phyloP scores from a whole-genome alignment of 2,113 vertebrate species.

The Halcyon malimbica region DNA sequence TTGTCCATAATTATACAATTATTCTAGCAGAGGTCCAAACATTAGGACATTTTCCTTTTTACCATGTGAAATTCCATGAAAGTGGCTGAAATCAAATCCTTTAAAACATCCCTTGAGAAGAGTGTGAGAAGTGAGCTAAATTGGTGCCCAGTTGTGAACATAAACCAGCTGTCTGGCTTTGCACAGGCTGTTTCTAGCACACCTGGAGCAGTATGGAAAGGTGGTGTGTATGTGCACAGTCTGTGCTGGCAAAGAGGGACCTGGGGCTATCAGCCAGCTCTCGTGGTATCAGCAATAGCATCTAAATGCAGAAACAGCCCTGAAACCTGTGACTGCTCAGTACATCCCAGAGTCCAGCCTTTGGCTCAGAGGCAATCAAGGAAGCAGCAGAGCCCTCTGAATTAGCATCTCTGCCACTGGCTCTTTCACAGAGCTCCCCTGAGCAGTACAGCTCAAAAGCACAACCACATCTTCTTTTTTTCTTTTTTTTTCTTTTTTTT shows the following conservation, averaged over 20 bases:
- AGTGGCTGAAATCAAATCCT: background rate
- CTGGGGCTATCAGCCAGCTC: background rate
- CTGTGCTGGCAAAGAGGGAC: background rate
- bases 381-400: background rate
- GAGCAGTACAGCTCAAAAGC: background rate
- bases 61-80: background rate
- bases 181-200: background rate
- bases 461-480: background rate
- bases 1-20: background rate
- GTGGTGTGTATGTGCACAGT: rapidly evolving
- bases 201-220: background rate
- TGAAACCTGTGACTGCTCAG: background rate
- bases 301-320: background rate
- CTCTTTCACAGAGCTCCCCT: background rate
- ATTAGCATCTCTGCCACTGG: background rate
- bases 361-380: background rate
- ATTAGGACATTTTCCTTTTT: background rate
- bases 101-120: background rate
- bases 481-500: background rate
- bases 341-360: background rate
- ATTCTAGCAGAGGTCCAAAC: background rate
- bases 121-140: background rate
- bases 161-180: background rate
- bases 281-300: background rate
- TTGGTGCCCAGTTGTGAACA: background rate